Conservation (phyloP, 2,113 vertebrate genomes). For the Pedetes capensis region DNA sequence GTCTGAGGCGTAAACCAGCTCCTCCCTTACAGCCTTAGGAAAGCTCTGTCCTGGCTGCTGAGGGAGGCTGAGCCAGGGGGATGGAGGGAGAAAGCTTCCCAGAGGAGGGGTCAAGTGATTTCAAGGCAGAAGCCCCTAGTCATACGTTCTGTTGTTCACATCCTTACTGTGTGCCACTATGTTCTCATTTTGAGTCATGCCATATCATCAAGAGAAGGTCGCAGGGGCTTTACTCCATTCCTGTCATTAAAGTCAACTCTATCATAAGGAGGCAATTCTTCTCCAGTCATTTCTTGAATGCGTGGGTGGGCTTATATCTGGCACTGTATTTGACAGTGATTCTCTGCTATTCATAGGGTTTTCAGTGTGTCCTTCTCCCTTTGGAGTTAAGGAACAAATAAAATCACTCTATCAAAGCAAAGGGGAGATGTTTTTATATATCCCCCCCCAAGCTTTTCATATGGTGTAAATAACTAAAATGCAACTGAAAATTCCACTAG, state of each 20-base stretch:
- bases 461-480: conserved; percentile 50
- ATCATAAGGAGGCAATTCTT: too few species aligned
- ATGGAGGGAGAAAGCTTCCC: background rate
- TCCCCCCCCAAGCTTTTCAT: background rate
- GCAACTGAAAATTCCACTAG: conserved; percentile 32
- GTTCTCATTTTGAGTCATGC: background rate
- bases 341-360: too few species aligned
- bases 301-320: too few species aligned
- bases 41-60: background rate
- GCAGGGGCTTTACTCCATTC: too few species aligned
- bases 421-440: background rate
- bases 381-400: background rate
- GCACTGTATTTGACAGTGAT: too few species aligned
- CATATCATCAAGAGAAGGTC: too few species aligned
- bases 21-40: background rate
- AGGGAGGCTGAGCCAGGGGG: too few species aligned
- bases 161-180: background rate
- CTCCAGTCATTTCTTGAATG: too few species aligned
- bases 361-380: too few species aligned
- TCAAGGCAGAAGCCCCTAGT: background rate
- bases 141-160: background rate
- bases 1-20: background rate
- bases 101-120: background rate
- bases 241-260: too few species aligned
- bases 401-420: background rate